Percentiles rank a stretch among this genome's conserved stretches.
These are phyloP conservation scores for Drosophila nr. perissopoda DNA, from an alignment of 2,888 invertebrate genomes.

Conservation along the genomic window DNA sequence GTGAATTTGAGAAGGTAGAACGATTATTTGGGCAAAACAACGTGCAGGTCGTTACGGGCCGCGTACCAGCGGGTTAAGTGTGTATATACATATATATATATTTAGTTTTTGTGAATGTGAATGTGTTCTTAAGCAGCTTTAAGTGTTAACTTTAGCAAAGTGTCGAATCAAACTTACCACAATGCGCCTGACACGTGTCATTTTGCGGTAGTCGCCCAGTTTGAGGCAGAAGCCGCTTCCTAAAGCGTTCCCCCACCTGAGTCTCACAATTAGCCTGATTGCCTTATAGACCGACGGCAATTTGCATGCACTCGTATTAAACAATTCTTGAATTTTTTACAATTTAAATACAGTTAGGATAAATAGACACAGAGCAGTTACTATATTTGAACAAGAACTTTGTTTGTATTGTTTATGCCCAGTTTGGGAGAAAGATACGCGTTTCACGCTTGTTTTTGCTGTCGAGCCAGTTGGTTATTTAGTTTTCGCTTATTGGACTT, in stretches of 20 bases:
- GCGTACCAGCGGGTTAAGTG: constrained; percentile 18
- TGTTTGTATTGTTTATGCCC: constrained; percentile 23
- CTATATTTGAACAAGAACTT: not conserved
- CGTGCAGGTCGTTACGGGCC: constrained; percentile 37
- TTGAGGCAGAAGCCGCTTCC: constrained; percentile 53
- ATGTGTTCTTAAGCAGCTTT: constrained; percentile 10
- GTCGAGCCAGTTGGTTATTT: constrained; percentile 10
- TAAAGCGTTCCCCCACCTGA: not conserved
- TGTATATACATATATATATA: not conserved
- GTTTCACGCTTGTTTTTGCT: constrained; percentile 48
- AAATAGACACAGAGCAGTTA: constrained; percentile 20
- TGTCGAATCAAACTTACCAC: constrained; percentile 70
- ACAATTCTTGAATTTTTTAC: not conserved
- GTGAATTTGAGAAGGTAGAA: constrained; percentile 48
- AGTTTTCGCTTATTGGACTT: constrained; percentile 18
- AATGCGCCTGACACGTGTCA: constrained; percentile 82
- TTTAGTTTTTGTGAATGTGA: constrained; percentile 2
- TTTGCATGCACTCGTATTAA: constrained; percentile 17
- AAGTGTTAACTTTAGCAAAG: not conserved
- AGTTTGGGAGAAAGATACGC: constrained; percentile 43
- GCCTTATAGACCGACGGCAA: constrained; percentile 45
- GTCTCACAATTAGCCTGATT: constrained; percentile 9
- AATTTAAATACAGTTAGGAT: not conserved
- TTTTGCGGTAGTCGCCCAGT: constrained; percentile 75
- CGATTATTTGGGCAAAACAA: constrained; percentile 33